phyloP scores from a whole-genome alignment of 2,113 vertebrate genomes.

The Colistium nudipinnis region DNA sequence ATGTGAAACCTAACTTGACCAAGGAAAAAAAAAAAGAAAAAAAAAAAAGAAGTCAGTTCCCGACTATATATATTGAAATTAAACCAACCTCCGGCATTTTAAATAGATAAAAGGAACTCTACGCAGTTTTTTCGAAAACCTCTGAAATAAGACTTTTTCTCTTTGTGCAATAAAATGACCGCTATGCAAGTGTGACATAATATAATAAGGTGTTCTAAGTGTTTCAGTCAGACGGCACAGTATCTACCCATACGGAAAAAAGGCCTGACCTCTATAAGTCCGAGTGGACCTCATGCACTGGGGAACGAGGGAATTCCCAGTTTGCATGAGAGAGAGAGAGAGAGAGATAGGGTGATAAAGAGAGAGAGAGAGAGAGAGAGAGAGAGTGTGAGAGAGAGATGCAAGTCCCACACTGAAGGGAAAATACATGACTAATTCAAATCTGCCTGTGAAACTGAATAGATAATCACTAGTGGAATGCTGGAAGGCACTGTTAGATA shows the following conservation, averaged over 20 bases:
- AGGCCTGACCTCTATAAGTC: constrained; percentile 62
- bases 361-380: constrained; percentile 30
- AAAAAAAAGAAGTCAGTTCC: constrained; percentile 42
- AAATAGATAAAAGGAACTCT: constrained; percentile 61
- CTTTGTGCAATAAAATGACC: constrained; percentile 66
- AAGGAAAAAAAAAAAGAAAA: no score
- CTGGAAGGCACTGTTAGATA: constrained; percentile 83
- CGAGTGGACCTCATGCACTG: constrained; percentile 47
- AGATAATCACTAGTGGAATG: constrained; percentile 82
- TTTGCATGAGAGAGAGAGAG: constrained; percentile 46
- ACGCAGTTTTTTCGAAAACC: constrained; percentile 51
- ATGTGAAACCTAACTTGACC: constrained; percentile 52
- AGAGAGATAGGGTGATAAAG: constrained; percentile 36
- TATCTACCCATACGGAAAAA: constrained; percentile 60
- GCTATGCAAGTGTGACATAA: constrained; percentile 46
- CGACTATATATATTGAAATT: constrained; percentile 62
- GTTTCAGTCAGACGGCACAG: constrained; percentile 65
- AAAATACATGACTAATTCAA: constrained; percentile 77
- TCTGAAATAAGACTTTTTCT: constrained; percentile 56
- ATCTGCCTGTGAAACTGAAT: constrained; percentile 79
- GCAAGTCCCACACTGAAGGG: constrained; percentile 70
- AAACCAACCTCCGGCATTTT: constrained; percentile 49
- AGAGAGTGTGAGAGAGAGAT: constrained; percentile 50
- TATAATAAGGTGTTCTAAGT: constrained; percentile 46
- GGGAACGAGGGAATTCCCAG: constrained; percentile 66